Base-by-base conservation (phyloP, 23 tunicate species). In the Pegea sp. region DNA sequence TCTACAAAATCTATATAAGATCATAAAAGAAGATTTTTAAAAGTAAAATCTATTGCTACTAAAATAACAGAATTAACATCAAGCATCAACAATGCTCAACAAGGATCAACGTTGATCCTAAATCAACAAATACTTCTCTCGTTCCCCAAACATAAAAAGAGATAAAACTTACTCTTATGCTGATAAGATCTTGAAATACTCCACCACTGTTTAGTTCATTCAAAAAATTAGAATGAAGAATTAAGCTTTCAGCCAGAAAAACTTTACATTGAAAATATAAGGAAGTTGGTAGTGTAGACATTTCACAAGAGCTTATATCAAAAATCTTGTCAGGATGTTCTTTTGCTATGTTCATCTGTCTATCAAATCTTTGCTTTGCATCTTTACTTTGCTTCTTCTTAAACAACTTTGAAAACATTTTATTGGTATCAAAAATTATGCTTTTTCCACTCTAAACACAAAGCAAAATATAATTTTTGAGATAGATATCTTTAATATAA, bases 331-430 rank as follows among this genome's bases (percentile, higher is more conserved):
- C 74, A 1, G 95, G 95, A 57, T 70, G 73, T 23, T 74, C 72
- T 27, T 84, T 74, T 23, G 86, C 84, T 1, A 84, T 4, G 33
- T 61, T 58, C 95, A 84, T 73, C 18, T 67, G 55, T 44, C 69
- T 72, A 57, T 84, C 86, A 64, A 73, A 75, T 31, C 95, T 71
- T 42, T 58, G 54, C 24, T 64, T 68, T 30, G 95, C 95, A 29
- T 84, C 75, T 68, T 84, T 84, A 60, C 95, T 84, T 51, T 84
- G 95, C n/a, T n/a, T n/a, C n/a, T n/a, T n/a, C n/a, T n/a, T n/a
- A n/a, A n/a, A n/a, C n/a, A n/a, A n/a, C n/a, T n/a, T n/a, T n/a
- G n/a, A n/a, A n/a, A n/a, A n/a, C n/a, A n/a, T n/a, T n/a, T n/a
- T n/a, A n/a, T n/a, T n/a, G n/a, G n/a, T n/a, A n/a, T n/a, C n/a